Conservation (phyloP, 1,140 invertebrate species). For the Ips nitidus region DNA sequence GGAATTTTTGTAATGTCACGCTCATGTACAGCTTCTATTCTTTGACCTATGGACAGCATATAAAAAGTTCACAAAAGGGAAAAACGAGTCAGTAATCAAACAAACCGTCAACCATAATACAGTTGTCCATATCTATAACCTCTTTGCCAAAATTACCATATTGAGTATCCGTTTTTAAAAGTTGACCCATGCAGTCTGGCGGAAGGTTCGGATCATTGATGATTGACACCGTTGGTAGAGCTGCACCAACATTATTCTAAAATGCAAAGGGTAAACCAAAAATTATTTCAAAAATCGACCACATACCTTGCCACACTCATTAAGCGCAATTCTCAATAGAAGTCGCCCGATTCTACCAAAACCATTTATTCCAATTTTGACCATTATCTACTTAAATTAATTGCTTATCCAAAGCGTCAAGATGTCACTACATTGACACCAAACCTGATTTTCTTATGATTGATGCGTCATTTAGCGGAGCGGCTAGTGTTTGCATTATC, state of each 20-base stretch:
- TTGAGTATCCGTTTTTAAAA: slow-evolving; percentile 29
- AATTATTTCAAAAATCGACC: too few species aligned
- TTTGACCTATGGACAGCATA: slow-evolving; percentile 9
- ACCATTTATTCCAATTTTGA: slow-evolving; percentile 36
- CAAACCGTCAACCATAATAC: slow-evolving; percentile 27
- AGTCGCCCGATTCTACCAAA: slow-evolving; percentile 35
- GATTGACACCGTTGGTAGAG: slow-evolving; percentile 20
- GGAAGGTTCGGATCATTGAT: slow-evolving; percentile 30
- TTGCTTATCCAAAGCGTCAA: too few species aligned
- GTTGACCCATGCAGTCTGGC: slow-evolving; percentile 21
- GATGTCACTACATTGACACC: too few species aligned
- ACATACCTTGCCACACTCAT: slow-evolving; percentile 27
- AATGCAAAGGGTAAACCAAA: not conserved
- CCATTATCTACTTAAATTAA: slow-evolving; percentile 19
- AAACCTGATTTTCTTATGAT: too few species aligned
- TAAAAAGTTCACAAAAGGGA: not conserved
- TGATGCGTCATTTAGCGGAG: too few species aligned
- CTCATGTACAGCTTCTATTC: slow-evolving; percentile 21
- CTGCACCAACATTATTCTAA: slow-evolving; percentile 20
- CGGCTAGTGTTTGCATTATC: too few species aligned
- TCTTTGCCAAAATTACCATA: slow-evolving; percentile 30
- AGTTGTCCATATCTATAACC: slow-evolving; percentile 29
- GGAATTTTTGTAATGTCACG: slow-evolving; percentile 22
- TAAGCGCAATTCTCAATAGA: slow-evolving; percentile 26
- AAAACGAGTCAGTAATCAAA: not conserved